Evolutionary conservation across 2,113 vertebrate species (phyloP).

Genomic region (Muscicapa adusta): DNA sequence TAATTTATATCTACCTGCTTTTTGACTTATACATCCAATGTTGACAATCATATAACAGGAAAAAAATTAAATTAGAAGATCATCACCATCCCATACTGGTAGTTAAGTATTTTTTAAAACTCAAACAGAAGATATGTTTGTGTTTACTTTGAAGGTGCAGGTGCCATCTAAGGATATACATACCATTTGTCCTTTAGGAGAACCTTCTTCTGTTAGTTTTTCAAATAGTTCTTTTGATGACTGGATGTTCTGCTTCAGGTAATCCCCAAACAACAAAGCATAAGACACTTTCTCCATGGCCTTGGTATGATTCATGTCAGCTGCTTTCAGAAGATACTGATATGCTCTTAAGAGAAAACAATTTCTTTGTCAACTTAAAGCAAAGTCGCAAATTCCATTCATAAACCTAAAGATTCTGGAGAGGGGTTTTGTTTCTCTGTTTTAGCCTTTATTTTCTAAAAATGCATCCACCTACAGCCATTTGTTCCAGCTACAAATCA

Average conservation of each 20-base stretch:
- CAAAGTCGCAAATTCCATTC: not conserved
- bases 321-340: conserved; percentile 86
- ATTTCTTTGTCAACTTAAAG: conserved; percentile 10
- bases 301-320: conserved; percentile 88
- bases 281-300: conserved; percentile 95
- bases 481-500: not conserved
- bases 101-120: not conserved
- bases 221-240: conserved; percentile 89
- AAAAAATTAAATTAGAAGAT: not conserved
- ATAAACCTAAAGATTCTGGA: not conserved
- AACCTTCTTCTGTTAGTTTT: conserved; percentile 90
- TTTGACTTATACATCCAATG: not conserved
- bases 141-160: not conserved
- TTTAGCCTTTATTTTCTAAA: not conserved
- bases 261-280: conserved; percentile 92
- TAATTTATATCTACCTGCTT: not conserved
- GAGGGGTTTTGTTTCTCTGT: not conserved
- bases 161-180: not conserved
- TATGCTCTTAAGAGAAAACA: conserved; percentile 80
- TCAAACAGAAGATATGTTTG: not conserved
- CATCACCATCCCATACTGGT: not conserved
- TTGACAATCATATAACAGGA: not conserved
- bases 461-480: not conserved
- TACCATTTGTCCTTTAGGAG: conserved; percentile 94
- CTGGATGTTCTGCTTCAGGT: conserved; percentile 85